Evolutionary conservation across 2,888 invertebrate genomes (phyloP).

Genomic region (Augochlorella aurata): DNA sequence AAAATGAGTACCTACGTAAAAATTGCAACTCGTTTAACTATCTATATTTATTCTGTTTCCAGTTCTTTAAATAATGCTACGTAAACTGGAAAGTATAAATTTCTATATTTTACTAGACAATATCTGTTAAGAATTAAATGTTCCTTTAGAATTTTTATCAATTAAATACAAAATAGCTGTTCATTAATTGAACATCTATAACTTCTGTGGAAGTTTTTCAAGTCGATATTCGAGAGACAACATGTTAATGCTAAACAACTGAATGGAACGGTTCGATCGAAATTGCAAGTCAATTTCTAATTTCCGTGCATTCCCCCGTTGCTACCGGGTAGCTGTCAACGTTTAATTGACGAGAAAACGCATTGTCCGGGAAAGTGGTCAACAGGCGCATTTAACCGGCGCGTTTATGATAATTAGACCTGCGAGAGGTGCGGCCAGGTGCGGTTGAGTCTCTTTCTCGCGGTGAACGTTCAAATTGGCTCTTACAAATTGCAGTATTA

Average conservation of each 20-base stretch:
- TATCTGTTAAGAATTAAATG: too few relatives aligned
- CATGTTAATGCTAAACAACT: not conserved
- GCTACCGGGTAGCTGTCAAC: conserved; percentile 14
- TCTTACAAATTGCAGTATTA: conserved; percentile 71
- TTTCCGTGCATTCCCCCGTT: not conserved
- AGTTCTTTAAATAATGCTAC: too few relatives aligned
- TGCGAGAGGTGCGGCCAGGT: conserved; percentile 69
- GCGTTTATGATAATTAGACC: conserved; percentile 71
- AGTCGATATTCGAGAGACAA: not conserved
- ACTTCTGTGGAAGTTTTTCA: too few relatives aligned
- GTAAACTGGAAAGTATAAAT: too few relatives aligned
- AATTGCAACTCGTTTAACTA: too few relatives aligned
- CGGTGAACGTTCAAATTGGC: conserved; percentile 58
- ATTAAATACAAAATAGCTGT: too few relatives aligned
- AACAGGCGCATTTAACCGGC: conserved; percentile 47
- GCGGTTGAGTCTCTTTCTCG: conserved; percentile 44
- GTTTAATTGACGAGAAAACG: conserved; percentile 10
- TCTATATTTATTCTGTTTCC: too few relatives aligned
- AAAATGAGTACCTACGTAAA: too few relatives aligned
- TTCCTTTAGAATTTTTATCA: too few relatives aligned
- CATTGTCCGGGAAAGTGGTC: conserved; percentile 28
- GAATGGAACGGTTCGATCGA: not conserved
- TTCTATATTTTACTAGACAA: too few relatives aligned
- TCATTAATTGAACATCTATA: too few relatives aligned
- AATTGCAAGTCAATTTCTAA: not conserved